Evolutionary conservation across 2,888 invertebrate species (phyloP), one percentile per base, ranked within the genome.

Genomic region (Zeuzera pyrina): DNA sequence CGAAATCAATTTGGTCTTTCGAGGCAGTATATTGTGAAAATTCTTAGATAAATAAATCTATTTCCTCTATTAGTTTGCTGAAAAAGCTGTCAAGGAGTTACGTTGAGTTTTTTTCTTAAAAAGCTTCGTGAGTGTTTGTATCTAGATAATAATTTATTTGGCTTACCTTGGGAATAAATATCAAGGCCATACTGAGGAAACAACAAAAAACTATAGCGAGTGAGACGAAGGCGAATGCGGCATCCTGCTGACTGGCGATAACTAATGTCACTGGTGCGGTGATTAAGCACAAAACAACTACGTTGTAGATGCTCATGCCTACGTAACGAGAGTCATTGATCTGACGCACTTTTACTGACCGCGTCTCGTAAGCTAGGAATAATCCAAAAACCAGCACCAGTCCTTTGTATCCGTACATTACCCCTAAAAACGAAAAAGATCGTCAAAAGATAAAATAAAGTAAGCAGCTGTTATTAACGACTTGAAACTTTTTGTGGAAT

Each of bases 291-390:
- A 99, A 86, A 23, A 99, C 96, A 43, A 98, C 98, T 48, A 99
- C 98, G 74, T 99, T 99, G 87, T 99, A 99, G 66, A 99, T 98
- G 63, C 97, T 95, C 95, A 99, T 97, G 45, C 97, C 98, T 14
- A 99, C 98, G 70, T 97, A 96, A 56, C 98, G 89, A 1, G 97
- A 97, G 84, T 99, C 99, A 78, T 99, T 99, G 61, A 99, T 95
- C 78, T 96, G 95, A 47, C 94, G 92, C 35, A 98, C 92, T 85
- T 98, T 99, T 45, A 99, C 92, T 43, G 97, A 97, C 33, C 99
- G 88, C 1, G 98, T 98, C 77, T 99, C 99, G 71, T 99, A 99
- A 2, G 98, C 97, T 49, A 99, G 86, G 72, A 99, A 98, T 34
- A 99, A 86, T 1, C 99, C 99, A 62, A 99, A 98, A 3, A 99